Conservation (phyloP, 2,888 invertebrate genomes). For the Chymomyza fuscimana region DNA sequence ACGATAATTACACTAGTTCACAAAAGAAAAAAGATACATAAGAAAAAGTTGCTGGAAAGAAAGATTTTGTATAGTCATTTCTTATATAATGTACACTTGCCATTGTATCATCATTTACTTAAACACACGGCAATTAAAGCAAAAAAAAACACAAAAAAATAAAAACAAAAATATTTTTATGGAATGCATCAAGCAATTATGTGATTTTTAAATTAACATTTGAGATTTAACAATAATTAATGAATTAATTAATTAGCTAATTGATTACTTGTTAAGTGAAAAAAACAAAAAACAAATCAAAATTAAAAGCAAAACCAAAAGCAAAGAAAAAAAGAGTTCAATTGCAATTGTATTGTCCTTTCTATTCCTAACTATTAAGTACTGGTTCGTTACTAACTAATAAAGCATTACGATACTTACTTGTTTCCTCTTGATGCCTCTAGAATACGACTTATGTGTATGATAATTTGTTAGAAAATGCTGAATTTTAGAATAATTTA, state of each 20-base stretch:
- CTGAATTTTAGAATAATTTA: slow-evolving; percentile 64
- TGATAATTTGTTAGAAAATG: slow-evolving; percentile 46
- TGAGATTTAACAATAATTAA: slow-evolving; percentile 69
- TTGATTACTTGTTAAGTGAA: slow-evolving; percentile 49
- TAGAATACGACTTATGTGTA: slow-evolving; percentile 20
- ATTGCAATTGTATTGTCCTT: slow-evolving; percentile 52
- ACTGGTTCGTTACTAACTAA: slow-evolving; percentile 25
- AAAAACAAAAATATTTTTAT: slow-evolving; percentile 46
- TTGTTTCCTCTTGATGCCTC: slow-evolving; percentile 7
- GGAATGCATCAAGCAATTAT: slow-evolving; percentile 75
- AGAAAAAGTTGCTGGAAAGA: not conserved
- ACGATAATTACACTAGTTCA: not conserved
- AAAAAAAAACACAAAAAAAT: slow-evolving; percentile 14
- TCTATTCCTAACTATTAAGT: slow-evolving; percentile 50
- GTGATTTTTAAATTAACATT: slow-evolving; percentile 72
- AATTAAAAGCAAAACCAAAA: slow-evolving; percentile 46
- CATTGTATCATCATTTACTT: not conserved
- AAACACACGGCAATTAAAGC: slow-evolving; percentile 3
- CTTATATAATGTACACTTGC: not conserved
- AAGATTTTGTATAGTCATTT: not conserved
- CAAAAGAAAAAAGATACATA: no score
- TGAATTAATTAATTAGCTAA: slow-evolving; percentile 35
- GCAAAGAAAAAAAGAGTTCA: slow-evolving; percentile 53
- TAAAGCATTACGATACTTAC: not conserved
- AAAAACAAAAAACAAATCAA: slow-evolving; percentile 31